Percentiles rank a stretch among this genome's conserved stretches.
phyloP scores from a whole-genome alignment of 2,797 vertebrate species.

The Sternotherus odoratus region DNA sequence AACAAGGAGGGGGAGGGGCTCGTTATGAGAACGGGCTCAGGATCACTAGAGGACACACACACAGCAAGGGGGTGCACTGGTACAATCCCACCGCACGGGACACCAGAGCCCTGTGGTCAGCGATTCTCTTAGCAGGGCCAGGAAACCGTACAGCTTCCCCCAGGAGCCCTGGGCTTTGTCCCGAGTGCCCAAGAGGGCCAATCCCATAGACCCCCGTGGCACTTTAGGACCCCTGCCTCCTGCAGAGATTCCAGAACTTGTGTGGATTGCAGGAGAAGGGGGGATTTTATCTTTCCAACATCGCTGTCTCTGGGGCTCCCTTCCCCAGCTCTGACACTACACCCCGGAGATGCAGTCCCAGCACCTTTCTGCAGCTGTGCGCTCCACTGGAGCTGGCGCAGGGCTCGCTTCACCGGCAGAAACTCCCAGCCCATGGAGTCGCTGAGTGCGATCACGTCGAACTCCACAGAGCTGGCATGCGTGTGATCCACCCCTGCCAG shows the following conservation, averaged over 20 bases:
- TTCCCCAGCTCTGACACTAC: neutral
- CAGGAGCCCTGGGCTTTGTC: too few relatives aligned
- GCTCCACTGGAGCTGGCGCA: constrained; percentile 89
- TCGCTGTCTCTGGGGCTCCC: neutral
- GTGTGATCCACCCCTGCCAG: constrained; percentile 76
- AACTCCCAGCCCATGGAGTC: constrained; percentile 94
- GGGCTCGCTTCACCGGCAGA: constrained; percentile 83
- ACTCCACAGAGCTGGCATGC: constrained; percentile 80
- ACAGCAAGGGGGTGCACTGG: too few relatives aligned
- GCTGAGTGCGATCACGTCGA: constrained; percentile 87
- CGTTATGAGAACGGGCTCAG: neutral
- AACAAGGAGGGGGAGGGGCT: neutral
- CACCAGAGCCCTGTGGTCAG: too few relatives aligned
- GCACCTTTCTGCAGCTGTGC: constrained; percentile 44
- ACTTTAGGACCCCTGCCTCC: neutral
- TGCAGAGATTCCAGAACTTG: too few relatives aligned
- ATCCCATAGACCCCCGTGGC: neutral
- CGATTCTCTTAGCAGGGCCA: too few relatives aligned
- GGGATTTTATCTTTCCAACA: neutral
- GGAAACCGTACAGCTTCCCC: neutral
- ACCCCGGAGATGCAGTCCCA: neutral
- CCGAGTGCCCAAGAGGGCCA: neutral
- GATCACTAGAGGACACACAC: too few relatives aligned
- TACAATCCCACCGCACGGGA: neutral
- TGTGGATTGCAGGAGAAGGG: neutral